Conservation (phyloP, 2,888 invertebrate genomes). For the Metopia argyrocephala region DNA sequence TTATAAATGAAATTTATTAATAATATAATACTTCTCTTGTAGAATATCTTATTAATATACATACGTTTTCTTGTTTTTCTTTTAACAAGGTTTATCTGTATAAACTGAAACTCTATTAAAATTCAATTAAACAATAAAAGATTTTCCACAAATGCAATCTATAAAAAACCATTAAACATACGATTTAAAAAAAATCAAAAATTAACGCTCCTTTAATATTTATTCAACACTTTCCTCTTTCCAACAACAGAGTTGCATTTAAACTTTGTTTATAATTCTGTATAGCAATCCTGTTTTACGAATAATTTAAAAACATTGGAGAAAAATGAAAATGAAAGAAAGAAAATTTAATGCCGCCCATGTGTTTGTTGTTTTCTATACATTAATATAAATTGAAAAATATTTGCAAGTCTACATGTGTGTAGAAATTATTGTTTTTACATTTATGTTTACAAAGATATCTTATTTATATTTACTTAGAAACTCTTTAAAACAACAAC, state of each 20-base stretch:
- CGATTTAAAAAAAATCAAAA: no score
- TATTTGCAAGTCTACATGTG: conserved; percentile 37
- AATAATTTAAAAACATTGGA: neutral
- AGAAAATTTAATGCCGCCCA: neutral
- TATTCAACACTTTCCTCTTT: neutral
- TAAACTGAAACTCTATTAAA: no score
- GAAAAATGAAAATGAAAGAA: neutral
- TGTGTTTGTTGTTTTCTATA: conserved; percentile 32
- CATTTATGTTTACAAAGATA: neutral
- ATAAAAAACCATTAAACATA: no score
- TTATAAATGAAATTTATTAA: no score
- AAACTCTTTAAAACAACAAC: conserved; percentile 23
- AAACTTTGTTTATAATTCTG: neutral
- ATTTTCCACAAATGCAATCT: no score
- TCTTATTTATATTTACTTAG: neutral
- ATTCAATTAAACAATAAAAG: no score
- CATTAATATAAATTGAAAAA: neutral
- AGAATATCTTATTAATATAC: no score
- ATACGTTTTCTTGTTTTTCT: no score
- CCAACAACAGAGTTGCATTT: neutral
- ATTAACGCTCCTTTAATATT: neutral
- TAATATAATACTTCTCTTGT: no score
- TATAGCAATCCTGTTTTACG: neutral
- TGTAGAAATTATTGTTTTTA: neutral
- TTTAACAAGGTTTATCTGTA: no score